Evolutionary conservation across 2,797 vertebrate genomes (phyloP).

Genomic region (Hemibagrus guttatus): DNA sequence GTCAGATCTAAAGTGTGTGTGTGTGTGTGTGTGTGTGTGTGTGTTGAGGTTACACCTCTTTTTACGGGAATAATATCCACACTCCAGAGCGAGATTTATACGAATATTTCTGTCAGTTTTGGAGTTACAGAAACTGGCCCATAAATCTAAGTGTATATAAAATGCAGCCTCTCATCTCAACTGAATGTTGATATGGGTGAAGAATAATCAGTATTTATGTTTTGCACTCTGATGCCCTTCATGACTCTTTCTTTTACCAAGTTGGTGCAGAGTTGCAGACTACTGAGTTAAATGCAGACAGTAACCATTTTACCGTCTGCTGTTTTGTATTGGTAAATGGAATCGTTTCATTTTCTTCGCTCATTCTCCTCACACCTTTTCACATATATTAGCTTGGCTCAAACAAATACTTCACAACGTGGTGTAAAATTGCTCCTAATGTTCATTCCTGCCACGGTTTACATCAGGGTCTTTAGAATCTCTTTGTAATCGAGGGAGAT

Average conservation of each 20-base stretch:
- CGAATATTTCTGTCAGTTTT: constrained; percentile 46
- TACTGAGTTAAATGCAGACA: not conserved
- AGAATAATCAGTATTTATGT: constrained; percentile 33
- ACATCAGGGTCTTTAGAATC: constrained; percentile 62
- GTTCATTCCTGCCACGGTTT: constrained; percentile 57
- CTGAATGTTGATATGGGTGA: constrained; percentile 19
- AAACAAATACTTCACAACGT: constrained; percentile 49
- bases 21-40: constrained; percentile 25
- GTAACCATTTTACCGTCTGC: not conserved
- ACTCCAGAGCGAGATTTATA: constrained; percentile 55
- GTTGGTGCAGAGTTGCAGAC: constrained; percentile 6
- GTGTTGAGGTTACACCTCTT: constrained; percentile 26
- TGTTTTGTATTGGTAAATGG: constrained; percentile 23
- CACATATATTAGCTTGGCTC: constrained; percentile 48
- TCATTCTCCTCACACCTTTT: constrained; percentile 55
- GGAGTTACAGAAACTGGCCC: constrained; percentile 28
- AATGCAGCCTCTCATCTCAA: constrained; percentile 13
- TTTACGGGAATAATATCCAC: constrained; percentile 58
- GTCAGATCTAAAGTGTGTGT: constrained; percentile 55
- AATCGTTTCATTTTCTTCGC: constrained; percentile 3
- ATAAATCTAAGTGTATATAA: constrained; percentile 44
- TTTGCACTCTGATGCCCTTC: constrained; percentile 31
- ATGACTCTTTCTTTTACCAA: constrained; percentile 35
- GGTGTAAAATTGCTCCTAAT: constrained; percentile 62
- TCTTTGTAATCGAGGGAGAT: constrained; percentile 57